Evolutionary conservation across 2,797 vertebrate genomes (phyloP).

Genomic region (Taenioides sp.): DNA sequence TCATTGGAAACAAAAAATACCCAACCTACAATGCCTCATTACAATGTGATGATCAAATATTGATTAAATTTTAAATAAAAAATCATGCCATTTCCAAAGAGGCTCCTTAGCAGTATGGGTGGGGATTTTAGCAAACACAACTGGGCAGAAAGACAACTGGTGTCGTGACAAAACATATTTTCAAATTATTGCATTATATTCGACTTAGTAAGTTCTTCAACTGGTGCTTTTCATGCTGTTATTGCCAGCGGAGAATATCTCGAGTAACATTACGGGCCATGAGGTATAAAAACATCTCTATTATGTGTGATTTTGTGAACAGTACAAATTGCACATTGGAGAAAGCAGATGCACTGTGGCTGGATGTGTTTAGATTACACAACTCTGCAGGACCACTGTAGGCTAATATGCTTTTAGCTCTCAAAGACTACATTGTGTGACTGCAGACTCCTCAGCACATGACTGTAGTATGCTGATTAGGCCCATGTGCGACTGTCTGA

Average conservation of each 20-base stretch:
- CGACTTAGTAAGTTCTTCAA: neutral
- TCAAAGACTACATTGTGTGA: conserved; percentile 11
- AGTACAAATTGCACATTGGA: conserved; percentile 15
- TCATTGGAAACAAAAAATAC: no score
- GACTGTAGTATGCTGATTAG: conserved; percentile 24
- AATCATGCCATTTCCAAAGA: neutral
- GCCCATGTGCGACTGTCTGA: conserved; percentile 21
- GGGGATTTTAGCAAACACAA: no score
- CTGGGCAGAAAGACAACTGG: no score
- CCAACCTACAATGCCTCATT: no score
- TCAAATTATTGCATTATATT: neutral
- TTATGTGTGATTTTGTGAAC: conserved; percentile 17
- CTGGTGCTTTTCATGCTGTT: conserved; percentile 8
- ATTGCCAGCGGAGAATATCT: conserved; percentile 6
- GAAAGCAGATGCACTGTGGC: conserved; percentile 10
- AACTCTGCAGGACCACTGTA: neutral
- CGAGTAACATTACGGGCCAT: conserved; percentile 14
- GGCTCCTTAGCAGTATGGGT: neutral
- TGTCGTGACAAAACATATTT: neutral
- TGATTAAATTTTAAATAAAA: no score
- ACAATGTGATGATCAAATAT: no score
- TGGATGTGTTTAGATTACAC: conserved; percentile 15
- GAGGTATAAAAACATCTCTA: conserved; percentile 10
- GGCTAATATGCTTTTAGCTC: conserved; percentile 11
- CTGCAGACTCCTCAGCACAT: conserved; percentile 11